Percentiles rank a stretch among this genome's conserved stretches.
These are phyloP conservation scores for Formica selysi DNA, from an alignment of 1,140 invertebrate species.

Conservation along the genomic window DNA sequence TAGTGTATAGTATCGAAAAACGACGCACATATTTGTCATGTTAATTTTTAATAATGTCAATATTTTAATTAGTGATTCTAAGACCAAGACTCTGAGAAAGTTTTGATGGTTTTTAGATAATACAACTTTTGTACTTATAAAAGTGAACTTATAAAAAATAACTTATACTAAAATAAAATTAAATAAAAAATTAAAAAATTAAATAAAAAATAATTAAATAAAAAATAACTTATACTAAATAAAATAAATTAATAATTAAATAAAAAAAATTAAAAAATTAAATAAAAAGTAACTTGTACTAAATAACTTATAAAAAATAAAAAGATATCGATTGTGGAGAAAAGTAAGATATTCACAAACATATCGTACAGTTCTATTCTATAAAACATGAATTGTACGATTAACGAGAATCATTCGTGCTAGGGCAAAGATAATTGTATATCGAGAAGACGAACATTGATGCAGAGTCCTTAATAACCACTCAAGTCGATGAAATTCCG, in stretches of 20 bases:
- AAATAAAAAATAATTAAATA: too few species aligned
- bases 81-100: background rate
- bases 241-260: too few species aligned
- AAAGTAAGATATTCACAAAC: background rate
- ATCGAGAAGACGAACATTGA: conserved; percentile 40
- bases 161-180: too few species aligned
- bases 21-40: background rate
- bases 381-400: background rate
- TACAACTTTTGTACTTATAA: background rate
- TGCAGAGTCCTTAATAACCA: conserved; percentile 31
- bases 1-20: background rate
- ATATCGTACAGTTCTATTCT: background rate
- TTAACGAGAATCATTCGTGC: conserved; percentile 48
- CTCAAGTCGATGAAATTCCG: conserved; percentile 72
- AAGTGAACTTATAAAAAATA: too few species aligned
- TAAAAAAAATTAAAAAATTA: too few species aligned
- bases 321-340: background rate
- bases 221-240: too few species aligned
- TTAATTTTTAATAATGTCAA: background rate
- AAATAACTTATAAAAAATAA: background rate
- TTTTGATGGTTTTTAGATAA: background rate
- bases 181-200: too few species aligned
- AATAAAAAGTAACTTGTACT: too few species aligned
- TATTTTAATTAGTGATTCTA: too few species aligned
- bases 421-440: conserved; percentile 39